Evolutionary conservation across 2,797 vertebrate species (phyloP), one percentile per base, ranked within the genome.

Genomic region (Spheniscus humboldti): DNA sequence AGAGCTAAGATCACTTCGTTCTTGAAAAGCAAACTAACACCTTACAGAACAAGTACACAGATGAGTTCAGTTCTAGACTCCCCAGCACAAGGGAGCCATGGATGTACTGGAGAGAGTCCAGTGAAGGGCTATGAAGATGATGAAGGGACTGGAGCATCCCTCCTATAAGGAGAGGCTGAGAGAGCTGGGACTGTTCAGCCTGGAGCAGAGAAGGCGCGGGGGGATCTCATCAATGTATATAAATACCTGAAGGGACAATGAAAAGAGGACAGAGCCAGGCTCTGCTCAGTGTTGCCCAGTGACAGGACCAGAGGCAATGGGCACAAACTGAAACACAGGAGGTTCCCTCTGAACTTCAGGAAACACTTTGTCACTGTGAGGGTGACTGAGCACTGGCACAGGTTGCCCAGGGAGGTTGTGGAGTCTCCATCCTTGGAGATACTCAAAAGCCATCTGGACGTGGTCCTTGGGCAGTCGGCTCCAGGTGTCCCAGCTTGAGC

Each of bases 311-410:
- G 50, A 35, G 14, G 35, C 18, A 35, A 3, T 0, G 0, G 13
- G 69, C 66, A 87, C 31, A 66, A 18, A 0, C 12, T 17, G 16
- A 60, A 76, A 7, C 41, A 39, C 2, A 5, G 5, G 6, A 37
- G 66, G 33, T 27, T 69, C 0, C 35, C 67, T 68, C 55, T 73
- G 31, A 69, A 48, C 39, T 18, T 35, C 14, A n/a, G 39, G 20
- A 13, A 53, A 23, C 43, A 7, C 1, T 55, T 55, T 31, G 2
- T 24, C 41, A 67, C n/a, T 43, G 15, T 55, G 39, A 71, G 6
- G 6, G 22, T 73, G n/a, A 50, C 27, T 0, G 0, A 74, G 31
- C 64, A 25, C 55, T 7, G 12, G n/a, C 37, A 66, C 41, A 35
- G 31, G 16, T 5, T 80, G 4, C 31, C 25, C 56, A 62, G 11